phyloP scores from a whole-genome alignment of 1,140 invertebrate species.

The Polypedilum vanderplanki region DNA sequence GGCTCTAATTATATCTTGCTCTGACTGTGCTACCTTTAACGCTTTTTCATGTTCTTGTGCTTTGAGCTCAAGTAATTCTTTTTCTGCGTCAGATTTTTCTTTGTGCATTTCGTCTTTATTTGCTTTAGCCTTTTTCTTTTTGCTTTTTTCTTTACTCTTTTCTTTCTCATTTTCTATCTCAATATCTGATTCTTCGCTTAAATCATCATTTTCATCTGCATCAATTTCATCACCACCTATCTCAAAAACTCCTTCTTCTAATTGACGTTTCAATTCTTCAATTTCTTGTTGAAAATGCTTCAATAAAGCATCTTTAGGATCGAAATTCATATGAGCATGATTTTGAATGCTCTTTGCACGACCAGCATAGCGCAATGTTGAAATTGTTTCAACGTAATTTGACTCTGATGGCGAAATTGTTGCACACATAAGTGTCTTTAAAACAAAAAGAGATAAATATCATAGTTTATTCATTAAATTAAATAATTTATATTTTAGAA shows the following conservation, averaged over 20 bases:
- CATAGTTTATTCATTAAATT: too few relatives aligned
- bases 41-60: conserved; percentile 51
- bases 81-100: conserved; percentile 52
- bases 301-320: conserved; percentile 94
- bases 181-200: conserved; percentile 42
- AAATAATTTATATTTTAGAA: too few relatives aligned
- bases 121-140: conserved; percentile 52
- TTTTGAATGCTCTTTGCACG: conserved; percentile 98
- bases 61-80: conserved; percentile 53
- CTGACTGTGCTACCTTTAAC: conserved; percentile 50
- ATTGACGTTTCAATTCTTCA: conserved; percentile 77
- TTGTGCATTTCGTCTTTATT: conserved; percentile 47
- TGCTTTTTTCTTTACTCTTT: conserved; percentile 45
- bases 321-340: conserved; percentile 91
- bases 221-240: conserved; percentile 37
- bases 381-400: conserved; percentile 97
- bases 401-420: conserved; percentile 93
- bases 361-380: conserved; percentile 93
- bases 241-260: conserved; percentile 54
- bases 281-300: conserved; percentile 96
- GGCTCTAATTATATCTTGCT: conserved; percentile 69
- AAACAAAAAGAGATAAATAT: too few relatives aligned
- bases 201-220: conserved; percentile 35
- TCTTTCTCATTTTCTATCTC: conserved; percentile 40
- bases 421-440: conserved; percentile 86